Evolutionary conservation across 2,888 invertebrate genomes (phyloP), one percentile per base, ranked within the genome.

Genomic region (Plagodis pulveraria): DNA sequence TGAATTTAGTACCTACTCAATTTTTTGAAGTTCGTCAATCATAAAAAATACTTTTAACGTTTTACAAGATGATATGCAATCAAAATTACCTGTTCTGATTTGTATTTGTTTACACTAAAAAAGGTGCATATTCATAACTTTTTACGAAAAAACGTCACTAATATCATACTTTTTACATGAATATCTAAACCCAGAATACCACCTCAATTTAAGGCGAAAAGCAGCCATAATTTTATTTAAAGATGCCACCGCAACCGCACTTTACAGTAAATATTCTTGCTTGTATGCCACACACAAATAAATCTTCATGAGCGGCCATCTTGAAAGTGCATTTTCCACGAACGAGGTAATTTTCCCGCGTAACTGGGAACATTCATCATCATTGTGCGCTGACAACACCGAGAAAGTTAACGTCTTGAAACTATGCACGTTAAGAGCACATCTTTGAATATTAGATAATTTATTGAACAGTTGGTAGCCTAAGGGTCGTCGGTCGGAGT

Each of bases 271-370:
- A 73, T 67, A 64, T 69, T 61, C 57, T 57, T 52, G 54, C 62
- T 60, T 56, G 58, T 59, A 51, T 51, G 50, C 48, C 62, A 58
- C 63, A 62, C 56, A 62, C 60, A 58, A 64, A 77, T 81, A 79
- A 78, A 77, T 80, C 76, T 76, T 70, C 71, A 73, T 71, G 59
- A 69, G 63, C 45, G 68, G 73, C 76, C 77, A 79, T 78, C 79
- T 80, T 77, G 74, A 68, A 77, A 77, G 71, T 78, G 79, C 78
- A 81, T 79, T 81, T 80, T 74, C 73, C 72, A 69, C 70, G 74
- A 71, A 68, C 54, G 65, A 53, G 73, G 76, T 77, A 78, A 77
- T 76, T 77, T 76, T 63, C 65, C 60, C 62, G 54, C 65, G 68
- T 69, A 62, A 69, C 71, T 72, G 69, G 72, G 69, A 72, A 74